Percentiles rank a stretch among this genome's conserved stretches.
Conservation (phyloP, 2,113 vertebrate species). For the Natator depressus region DNA sequence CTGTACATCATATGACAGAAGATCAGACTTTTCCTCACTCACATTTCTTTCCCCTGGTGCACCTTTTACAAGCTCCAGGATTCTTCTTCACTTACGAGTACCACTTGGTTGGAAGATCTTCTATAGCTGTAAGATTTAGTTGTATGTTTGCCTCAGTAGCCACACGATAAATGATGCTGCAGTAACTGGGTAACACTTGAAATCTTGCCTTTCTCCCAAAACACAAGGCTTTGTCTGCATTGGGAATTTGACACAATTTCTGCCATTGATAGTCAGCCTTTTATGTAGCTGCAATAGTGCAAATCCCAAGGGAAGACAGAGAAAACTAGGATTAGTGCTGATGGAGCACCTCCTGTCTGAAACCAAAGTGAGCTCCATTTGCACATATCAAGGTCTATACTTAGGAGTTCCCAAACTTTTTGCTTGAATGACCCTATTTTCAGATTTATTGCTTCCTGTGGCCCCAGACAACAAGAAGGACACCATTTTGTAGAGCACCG, state of each 20-base stretch:
- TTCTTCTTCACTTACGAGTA: not conserved
- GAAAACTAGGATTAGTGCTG: not conserved
- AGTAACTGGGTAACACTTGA: not conserved
- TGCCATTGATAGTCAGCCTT: not conserved
- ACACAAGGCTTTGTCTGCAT: not conserved
- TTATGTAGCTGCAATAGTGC: not conserved
- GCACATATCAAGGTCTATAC: not conserved
- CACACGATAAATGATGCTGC: not conserved
- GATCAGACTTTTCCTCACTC: not conserved
- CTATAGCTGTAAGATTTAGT: not conserved
- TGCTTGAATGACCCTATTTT: not conserved
- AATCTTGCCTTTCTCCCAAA: not conserved
- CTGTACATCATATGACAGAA: accelerated
- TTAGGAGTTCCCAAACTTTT: not conserved
- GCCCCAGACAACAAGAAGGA: not conserved
- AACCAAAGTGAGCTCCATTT: not conserved
- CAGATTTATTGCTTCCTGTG: not conserved
- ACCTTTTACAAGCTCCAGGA: not conserved
- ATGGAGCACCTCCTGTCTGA: not conserved
- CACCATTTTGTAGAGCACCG: not conserved
- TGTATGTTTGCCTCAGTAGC: not conserved
- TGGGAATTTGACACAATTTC: not conserved
- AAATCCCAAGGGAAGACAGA: not conserved
- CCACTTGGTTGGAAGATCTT: not conserved
- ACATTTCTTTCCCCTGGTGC: not conserved